Conservation (phyloP, 2,113 vertebrate species). For the Brachypodius melanocephalos region DNA sequence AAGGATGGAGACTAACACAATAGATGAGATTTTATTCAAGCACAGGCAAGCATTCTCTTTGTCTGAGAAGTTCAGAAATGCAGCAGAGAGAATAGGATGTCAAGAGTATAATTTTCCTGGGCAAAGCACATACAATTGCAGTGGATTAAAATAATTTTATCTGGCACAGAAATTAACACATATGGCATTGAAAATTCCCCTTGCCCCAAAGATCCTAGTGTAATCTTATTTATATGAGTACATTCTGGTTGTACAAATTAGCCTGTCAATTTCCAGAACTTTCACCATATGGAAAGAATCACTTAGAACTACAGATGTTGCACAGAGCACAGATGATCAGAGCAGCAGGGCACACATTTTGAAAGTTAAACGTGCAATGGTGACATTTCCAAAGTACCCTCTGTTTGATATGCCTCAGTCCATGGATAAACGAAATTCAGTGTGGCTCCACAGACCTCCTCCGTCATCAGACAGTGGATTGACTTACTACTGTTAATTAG, state of each 20-base stretch:
- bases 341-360: not conserved
- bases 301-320: not conserved
- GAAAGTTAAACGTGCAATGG: not conserved
- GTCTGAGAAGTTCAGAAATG: not conserved
- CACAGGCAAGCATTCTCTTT: not conserved
- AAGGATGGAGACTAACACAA: not conserved
- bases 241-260: not conserved
- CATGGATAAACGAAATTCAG: not conserved
- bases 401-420: not conserved
- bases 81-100: not conserved
- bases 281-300: not conserved
- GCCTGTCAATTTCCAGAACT: not conserved
- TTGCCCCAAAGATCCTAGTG: not conserved
- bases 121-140: not conserved
- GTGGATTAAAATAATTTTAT: not conserved
- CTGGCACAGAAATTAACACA: conserved; percentile 15
- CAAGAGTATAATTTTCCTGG: not conserved
- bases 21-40: not conserved
- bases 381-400: not conserved
- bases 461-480: not conserved
- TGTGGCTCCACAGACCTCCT: not conserved
- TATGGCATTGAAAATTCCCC: not conserved
- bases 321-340: not conserved
- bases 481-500: not conserved
- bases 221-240: not conserved